Base-by-base conservation (phyloP, 2,888 invertebrate species). In the Mesorhabditis belari region DNA sequence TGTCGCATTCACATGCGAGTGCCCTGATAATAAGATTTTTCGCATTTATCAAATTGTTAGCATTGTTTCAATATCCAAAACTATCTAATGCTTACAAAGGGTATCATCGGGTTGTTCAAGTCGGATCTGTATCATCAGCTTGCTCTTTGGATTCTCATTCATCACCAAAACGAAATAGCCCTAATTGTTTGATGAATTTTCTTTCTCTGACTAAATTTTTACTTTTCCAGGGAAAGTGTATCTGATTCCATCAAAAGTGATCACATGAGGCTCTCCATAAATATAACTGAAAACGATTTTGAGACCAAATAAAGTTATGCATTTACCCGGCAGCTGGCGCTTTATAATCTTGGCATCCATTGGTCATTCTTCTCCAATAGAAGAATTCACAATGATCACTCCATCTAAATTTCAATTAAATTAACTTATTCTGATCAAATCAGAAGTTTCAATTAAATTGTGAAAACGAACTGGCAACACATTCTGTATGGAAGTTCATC, bases 331-430 rank as follows among this genome's bases (percentile, higher is more conserved):
- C 88, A 51, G 88, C 89, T 0, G 96, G 94, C 0, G 93, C 88
- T 82, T 90, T 90, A 82, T 96, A 96, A 2, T 91, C 91, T 0
- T 92, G 90, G 80, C 96, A 96, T 82, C 95, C 94, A 82, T 92
- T 91, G 0, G 93, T 90, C 0, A 92, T 91, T 64, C 96, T 86
- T 9, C 77, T 75, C 84, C 93, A 93, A 77, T 92, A 93, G 75
- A 94, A 91, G 0, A 91, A 91, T 84, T 93, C 92, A 81, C 95
- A 96, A 49, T 92, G 91, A 17, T 92, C 90, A 0, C 90, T 76
- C 26, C 67, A 70, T 26, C 69, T 66, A 21, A 61, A 61, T n/a
- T n/a, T n/a, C n/a, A n/a, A n/a, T n/a, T n/a, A n/a, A n/a, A n/a
- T n/a, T n/a, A n/a, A n/a, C n/a, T n/a, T n/a, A n/a, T n/a, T n/a